Base-by-base conservation (phyloP, 2,888 invertebrate species). In the Mimumesa dahlbomi region DNA sequence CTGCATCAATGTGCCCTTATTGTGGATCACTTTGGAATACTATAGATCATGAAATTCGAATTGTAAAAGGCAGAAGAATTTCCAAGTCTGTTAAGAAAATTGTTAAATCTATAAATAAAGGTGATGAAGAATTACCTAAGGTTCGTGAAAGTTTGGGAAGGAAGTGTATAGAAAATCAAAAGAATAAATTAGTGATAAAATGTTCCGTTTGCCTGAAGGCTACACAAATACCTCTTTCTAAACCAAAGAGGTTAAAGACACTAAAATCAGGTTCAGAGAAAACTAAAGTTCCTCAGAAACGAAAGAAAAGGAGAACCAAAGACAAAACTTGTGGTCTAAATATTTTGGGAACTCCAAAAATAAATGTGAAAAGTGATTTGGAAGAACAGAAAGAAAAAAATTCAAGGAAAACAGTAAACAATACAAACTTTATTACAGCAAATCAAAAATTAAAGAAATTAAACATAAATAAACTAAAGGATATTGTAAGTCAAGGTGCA, bases 311-410 rank as follows among this genome's bases (percentile, higher is more conserved):
- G 22, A 78, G 79, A 46, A 83, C 77, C 13, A 90, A 85, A 69
- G 90, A 91, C 67, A 89, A 84, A 79, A 90, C 88, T 53, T 90
- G 90, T 58, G 91, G 91, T 40, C 85, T 91, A 49, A 89, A 89
- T 59, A 61, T 86, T 69, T 75, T 82, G n/a, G 62, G 52, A 19
- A 36, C 29, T 49, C 45, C 22, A 64, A 38, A 66, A 21, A 53
- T 54, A 4, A 31, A 22, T 9, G 38, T 31, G 16, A 54, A 53
- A 53, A 54, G 19, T 43, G 48, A 22, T 13, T 9, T 4, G 25
- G 34, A 53, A 46, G 67, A 46, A 16, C 34, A 46, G 18, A 53
- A 46, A 19, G 46, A 48, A 31, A 50, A 6, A 7, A 64, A 49
- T 7, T 54, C 53, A 7, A 78, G 61, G 57, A 73, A 68, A 59